A percentile compares a stretch with the other conserved stretches of the same genome.
phyloP scores from a whole-genome alignment of 1,140 invertebrate genomes.

The Zaprionus taronus region DNA sequence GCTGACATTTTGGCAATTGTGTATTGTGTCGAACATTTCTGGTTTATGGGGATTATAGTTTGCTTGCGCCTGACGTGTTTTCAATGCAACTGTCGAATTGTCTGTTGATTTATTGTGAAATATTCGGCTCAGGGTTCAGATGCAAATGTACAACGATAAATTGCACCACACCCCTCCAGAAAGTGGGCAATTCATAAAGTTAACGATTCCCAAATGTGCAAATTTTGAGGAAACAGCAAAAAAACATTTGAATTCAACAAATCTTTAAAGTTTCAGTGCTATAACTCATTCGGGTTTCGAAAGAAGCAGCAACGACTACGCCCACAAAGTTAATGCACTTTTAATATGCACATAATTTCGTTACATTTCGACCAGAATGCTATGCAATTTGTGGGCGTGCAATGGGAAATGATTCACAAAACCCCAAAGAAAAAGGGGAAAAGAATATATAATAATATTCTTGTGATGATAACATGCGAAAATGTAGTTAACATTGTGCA shows the following conservation, averaged over 20 bases:
- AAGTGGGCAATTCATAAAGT: background rate
- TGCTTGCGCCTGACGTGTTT: constrained; percentile 19
- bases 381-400: constrained; percentile 9
- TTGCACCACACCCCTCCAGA: background rate
- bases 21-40: constrained; percentile 54
- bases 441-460: constrained; percentile 55
- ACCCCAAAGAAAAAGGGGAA: background rate
- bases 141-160: constrained; percentile 12
- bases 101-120: constrained; percentile 66
- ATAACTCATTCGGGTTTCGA: constrained; percentile 7
- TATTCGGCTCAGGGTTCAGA: constrained; percentile 19
- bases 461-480: constrained; percentile 65
- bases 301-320: background rate
- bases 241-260: background rate
- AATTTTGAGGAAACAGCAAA: background rate
- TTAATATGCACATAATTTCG: constrained; percentile 76
- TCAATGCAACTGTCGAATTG: constrained; percentile 60
- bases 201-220: background rate
- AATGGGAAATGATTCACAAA: constrained; percentile 30
- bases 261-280: background rate
- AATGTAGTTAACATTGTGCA: constrained; percentile 79
- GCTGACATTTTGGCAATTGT: constrained; percentile 58
- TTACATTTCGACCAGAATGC: constrained; percentile 19
- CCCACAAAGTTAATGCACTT: constrained; percentile 65
- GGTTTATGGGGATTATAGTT: constrained; percentile 25